A percentile compares a stretch with the other conserved stretches of the same genome.
Conservation (phyloP, 1,140 invertebrate species). For the Theocolax elegans region DNA sequence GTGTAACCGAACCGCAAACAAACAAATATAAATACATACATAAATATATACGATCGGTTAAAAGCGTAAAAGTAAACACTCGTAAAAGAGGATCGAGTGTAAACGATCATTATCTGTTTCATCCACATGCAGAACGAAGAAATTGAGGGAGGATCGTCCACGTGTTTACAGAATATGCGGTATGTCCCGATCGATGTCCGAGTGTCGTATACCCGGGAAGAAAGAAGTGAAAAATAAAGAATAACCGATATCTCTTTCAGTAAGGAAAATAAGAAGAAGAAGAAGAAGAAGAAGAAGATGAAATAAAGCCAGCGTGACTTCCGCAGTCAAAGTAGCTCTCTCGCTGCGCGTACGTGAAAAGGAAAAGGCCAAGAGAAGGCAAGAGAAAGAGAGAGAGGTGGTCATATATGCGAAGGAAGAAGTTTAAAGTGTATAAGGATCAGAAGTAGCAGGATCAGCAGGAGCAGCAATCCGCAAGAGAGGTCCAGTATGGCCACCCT, state of each 20-base stretch:
- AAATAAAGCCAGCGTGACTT: neutral
- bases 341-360: neutral
- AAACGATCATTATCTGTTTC: too few relatives aligned
- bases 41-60: too few relatives aligned
- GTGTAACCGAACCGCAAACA: too few relatives aligned
- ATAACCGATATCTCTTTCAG: slow-evolving; percentile 30
- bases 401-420: neutral
- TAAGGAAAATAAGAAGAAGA: neutral
- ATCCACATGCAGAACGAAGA: too few relatives aligned
- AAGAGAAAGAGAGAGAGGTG: neutral
- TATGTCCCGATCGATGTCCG: slow-evolving; percentile 15
- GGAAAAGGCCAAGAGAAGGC: neutral
- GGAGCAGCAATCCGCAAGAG: neutral
- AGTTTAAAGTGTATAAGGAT: neutral
- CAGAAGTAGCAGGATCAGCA: slow-evolving; percentile 3
- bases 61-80: too few relatives aligned
- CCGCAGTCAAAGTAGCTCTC: neutral
- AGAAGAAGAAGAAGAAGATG: neutral
- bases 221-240: too few relatives aligned
- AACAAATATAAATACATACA: too few relatives aligned
- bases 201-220: too few relatives aligned
- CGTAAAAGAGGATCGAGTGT: too few relatives aligned
- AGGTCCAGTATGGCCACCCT: slow-evolving; percentile 51
- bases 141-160: too few relatives aligned
- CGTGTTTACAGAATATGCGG: slow-evolving; percentile 26